Percentiles rank a stretch among this genome's conserved stretches.
Evolutionary conservation across 2,797 vertebrate species (phyloP).

Genomic region (Fratercula arctica): DNA sequence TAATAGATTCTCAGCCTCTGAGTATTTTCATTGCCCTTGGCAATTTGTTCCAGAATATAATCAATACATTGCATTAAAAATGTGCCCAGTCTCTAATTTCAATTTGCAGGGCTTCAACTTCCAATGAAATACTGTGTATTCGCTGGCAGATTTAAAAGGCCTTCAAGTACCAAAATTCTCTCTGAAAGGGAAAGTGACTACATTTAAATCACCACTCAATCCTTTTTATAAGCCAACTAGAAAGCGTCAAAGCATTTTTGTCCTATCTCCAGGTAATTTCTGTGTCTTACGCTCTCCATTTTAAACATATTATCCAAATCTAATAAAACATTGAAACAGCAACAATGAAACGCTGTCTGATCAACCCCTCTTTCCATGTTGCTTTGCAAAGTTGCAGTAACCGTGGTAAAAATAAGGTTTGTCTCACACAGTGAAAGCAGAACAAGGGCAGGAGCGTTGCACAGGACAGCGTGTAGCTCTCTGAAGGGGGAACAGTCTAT

Average conservation of each 20-base stretch:
- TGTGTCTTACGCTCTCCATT: not conserved
- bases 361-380: accelerated
- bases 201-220: not conserved
- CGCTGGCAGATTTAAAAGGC: not conserved
- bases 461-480: accelerated
- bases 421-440: not conserved
- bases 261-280: not conserved
- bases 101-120: not conserved
- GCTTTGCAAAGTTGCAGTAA: not conserved
- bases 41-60: not conserved
- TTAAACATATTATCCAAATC: not conserved
- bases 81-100: not conserved
- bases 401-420: not conserved
- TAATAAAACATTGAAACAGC: not conserved
- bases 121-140: not conserved
- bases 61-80: not conserved
- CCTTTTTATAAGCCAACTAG: not conserved
- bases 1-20: not conserved
- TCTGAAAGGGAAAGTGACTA: not conserved
- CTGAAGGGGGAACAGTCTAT: not conserved
- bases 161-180: not conserved
- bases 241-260: not conserved
- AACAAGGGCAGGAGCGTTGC: not conserved
- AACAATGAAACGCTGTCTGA: not conserved
- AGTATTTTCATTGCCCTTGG: not conserved